Evolutionary conservation across 2,888 invertebrate genomes (phyloP).

Genomic region (Agonopterix subpropinquella): DNA sequence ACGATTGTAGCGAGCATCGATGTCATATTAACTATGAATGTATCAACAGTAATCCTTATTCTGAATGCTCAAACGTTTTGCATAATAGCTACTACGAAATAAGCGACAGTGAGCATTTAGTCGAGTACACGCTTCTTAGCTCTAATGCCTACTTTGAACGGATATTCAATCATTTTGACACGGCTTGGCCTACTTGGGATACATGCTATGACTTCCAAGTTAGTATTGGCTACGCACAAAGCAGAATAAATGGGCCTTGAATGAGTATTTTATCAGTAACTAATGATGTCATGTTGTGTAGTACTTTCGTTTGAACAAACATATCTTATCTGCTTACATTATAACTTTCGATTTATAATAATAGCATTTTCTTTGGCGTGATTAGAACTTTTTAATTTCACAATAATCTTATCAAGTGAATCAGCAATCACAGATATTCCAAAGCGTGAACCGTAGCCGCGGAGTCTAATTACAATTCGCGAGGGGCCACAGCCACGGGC

Average conservation of each 20-base stretch:
- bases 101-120: conserved; percentile 18
- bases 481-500: neutral
- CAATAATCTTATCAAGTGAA: too few relatives aligned
- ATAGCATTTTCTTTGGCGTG: too few relatives aligned
- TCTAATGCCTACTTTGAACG: conserved; percentile 21
- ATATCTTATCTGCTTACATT: too few relatives aligned
- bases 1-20: conserved; percentile 27
- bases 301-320: too few relatives aligned
- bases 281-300: neutral
- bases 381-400: too few relatives aligned
- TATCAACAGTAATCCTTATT: conserved; percentile 14
- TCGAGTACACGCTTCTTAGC: conserved; percentile 14
- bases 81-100: conserved; percentile 13
- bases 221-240: conserved; percentile 8
- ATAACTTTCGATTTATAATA: too few relatives aligned
- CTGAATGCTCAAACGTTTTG: conserved; percentile 9
- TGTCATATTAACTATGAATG: conserved; percentile 37
- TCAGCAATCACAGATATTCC: too few relatives aligned
- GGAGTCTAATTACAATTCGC: neutral
- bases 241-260: conserved; percentile 8
- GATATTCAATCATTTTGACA: conserved; percentile 29
- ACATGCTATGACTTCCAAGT: conserved; percentile 8
- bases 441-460: too few relatives aligned
- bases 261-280: neutral
- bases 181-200: conserved; percentile 31